Evolutionary conservation across 1,140 invertebrate genomes (phyloP), one percentile per base, ranked within the genome.

Genomic region (Drosophila subpulchrella): DNA sequence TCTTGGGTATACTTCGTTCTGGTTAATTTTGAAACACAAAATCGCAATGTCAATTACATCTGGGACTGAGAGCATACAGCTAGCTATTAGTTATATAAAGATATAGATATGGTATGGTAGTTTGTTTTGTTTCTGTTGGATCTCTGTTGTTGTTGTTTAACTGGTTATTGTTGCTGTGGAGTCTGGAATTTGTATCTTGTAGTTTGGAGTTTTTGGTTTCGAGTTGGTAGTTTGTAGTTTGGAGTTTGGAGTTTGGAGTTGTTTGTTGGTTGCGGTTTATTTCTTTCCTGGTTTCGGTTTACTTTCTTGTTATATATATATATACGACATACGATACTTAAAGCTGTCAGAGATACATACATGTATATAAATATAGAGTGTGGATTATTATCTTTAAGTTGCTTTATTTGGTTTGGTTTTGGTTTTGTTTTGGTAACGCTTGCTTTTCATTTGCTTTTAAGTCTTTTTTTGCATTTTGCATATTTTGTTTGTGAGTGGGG

Each of bases 341-440:
- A 71, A 36, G 68, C 68, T 71, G 63, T 70, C 68, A 71, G 66
- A 71, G 66, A 71, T 71, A 71, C 68, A 71, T 71, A 71, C 36
- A 71, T 71, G 66, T 71, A 48, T 71, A 70, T 44, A 54, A 34
- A 68, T 57, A 71, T 57, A 71, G 34, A 58, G 68, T 71, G 68
- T 71, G 44, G 38, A 58, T 71, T 71, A 70, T 71, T 71, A 71
- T 58, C 39, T 71, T 71, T 53, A 57, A 57, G 63, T 70, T 71
- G 51, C 67, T 71, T 70, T 71, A 58, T 48, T 71, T 47, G 36
- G 38, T 63, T 56, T 63, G 44, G 20, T 10, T 54, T 51, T 66
- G 17, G 30, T 62, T 62, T 27, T 10, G 27, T 51, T 66, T 55
- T 41, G 48, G 44, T 71, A 50, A 42, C 46, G 65, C 24, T 71